Evolutionary conservation across 2,888 invertebrate genomes (phyloP), one percentile per base, ranked within the genome.

Genomic region (Drosophila paramelanica): DNA sequence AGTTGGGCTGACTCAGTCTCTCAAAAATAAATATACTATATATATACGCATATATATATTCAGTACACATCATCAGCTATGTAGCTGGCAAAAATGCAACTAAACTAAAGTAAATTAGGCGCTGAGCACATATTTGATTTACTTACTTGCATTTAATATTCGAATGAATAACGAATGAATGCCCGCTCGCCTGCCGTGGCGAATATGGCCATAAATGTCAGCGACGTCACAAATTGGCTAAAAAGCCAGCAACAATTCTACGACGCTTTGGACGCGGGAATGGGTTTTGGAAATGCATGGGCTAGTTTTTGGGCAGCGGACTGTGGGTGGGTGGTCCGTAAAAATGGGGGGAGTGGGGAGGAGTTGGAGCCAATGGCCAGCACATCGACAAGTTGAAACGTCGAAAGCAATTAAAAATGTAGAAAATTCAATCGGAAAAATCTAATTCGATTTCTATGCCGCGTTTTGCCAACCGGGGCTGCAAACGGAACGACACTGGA

Each of bases 381-480:
- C 51, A 65, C 70, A 70, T 81, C 82, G 82, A 85, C 80, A 85
- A 87, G 82, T 85, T 82, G 77, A 86, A 86, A 86, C 65, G 88
- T 85, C 84, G 88, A 90, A 91, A 90, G 90, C 91, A 91, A 91
- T 91, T 91, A 91, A 91, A 91, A 91, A 90, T 91, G 89, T 89
- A 91, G 90, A 90, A 91, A 91, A 91, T 90, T 91, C 90, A 91
- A 91, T 91, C 90, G 91, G 90, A 90, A 91, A 90, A 89, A 90
- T 91, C 91, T 91, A 91, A 91, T 91, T 91, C 90, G 88, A 91
- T 91, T 91, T 89, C 83, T 83, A 81, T 83, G 83, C 82, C 81
- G 82, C 79, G 83, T 79, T 76, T 85, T 75, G 77, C 82, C 80
- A 79, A 83, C 45, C 55, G 27, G 67, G 50, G 39, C 72, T 59